Conservation (phyloP, 2,113 vertebrate genomes). For the Catharus minimus region DNA sequence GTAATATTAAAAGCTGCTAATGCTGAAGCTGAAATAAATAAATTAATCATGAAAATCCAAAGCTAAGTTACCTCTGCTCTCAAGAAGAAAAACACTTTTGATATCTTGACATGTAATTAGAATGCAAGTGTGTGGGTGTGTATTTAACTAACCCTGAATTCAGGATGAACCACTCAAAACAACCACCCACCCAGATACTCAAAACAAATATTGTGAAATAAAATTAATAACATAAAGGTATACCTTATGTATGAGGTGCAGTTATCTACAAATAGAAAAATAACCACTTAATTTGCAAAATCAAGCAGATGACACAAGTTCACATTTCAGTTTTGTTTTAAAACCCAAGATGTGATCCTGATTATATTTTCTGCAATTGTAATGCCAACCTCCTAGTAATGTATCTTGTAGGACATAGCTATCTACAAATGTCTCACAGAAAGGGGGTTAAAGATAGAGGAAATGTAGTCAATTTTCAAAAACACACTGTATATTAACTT, state of each 20-base stretch:
- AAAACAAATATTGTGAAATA: constrained; percentile 8
- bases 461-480: not conserved
- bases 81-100: not conserved
- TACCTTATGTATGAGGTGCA: not conserved
- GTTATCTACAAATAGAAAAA: not conserved
- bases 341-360: not conserved
- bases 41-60: constrained; percentile 15
- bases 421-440: not conserved
- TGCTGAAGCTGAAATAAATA: not conserved
- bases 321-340: not conserved
- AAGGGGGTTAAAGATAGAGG: not conserved
- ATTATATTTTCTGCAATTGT: not conserved
- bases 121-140: not conserved
- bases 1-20: not conserved
- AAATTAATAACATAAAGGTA: not conserved
- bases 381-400: not conserved
- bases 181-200: not conserved
- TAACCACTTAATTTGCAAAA: not conserved
- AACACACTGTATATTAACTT: not conserved
- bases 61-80: not conserved
- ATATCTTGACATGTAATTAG: not conserved
- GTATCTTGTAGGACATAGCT: not conserved
- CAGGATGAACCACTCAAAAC: not conserved
- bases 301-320: not conserved
- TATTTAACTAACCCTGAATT: not conserved